Percentiles rank a stretch among this genome's conserved stretches.
These are phyloP conservation scores for Caenorhabditis macrosperma DNA, from an alignment of 2,888 invertebrate genomes.

Conservation along the genomic window DNA sequence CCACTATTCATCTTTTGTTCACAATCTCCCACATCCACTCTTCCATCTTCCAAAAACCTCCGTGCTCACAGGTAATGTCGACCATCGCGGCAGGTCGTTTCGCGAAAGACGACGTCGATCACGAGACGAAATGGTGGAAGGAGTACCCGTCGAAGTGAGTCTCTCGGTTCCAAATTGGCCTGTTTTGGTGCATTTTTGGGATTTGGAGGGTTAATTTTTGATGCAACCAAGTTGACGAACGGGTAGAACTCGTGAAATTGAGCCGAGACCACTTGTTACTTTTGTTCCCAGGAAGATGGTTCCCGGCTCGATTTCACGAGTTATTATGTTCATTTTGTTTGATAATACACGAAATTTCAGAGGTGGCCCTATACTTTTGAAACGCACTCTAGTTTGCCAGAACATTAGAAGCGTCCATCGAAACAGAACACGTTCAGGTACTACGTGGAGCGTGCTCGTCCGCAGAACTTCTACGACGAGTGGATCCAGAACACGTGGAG, in stretches of 20 bases:
- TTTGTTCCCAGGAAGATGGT: no score
- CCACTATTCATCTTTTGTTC: background rate
- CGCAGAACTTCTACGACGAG: conserved; percentile 75
- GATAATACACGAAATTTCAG: no score
- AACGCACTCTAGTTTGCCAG: no score
- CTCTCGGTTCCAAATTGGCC: background rate
- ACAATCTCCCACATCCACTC: no score
- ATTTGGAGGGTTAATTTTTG: background rate
- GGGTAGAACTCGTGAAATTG: no score
- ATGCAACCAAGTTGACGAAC: no score
- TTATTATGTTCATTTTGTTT: no score
- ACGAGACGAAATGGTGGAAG: conserved; percentile 77
- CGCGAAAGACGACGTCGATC: conserved; percentile 77
- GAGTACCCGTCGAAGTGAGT: conserved; percentile 71
- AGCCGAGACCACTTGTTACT: no score
- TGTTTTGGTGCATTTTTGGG: background rate
- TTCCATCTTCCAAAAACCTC: background rate
- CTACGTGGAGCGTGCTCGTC: conserved; percentile 77
- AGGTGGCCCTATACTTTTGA: no score
- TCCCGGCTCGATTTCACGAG: no score
- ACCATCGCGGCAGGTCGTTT: conserved; percentile 64
- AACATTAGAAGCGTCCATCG: no score
- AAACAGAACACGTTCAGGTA: conserved; percentile 59
- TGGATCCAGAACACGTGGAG: conserved; percentile 75
- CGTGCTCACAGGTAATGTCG: conserved; percentile 57